Conservation (phyloP, 2,888 invertebrate species). For the Rhagophthalmus giganteus region DNA sequence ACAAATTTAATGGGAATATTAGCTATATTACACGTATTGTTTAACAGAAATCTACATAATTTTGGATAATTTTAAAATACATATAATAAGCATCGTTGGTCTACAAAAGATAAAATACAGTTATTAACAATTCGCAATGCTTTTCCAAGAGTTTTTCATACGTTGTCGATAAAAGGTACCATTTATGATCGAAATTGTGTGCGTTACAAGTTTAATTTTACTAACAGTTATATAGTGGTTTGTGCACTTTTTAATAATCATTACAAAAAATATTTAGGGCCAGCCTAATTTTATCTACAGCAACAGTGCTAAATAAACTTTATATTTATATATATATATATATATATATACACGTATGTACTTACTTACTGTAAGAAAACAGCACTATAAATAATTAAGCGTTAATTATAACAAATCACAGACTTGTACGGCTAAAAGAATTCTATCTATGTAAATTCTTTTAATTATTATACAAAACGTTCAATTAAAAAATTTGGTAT, state of each 20-base stretch:
- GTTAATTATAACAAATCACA: conserved; percentile 44
- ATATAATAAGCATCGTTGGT: too few species aligned
- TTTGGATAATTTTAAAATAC: too few species aligned
- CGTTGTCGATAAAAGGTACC: not conserved
- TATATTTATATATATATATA: too few species aligned
- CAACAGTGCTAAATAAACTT: conserved; percentile 29
- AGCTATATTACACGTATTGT: too few species aligned
- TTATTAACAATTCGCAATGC: not conserved
- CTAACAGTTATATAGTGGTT: too few species aligned
- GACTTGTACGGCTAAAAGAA: conserved; percentile 25
- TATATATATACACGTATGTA: too few species aligned
- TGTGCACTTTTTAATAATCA: too few species aligned
- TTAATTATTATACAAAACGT: not conserved
- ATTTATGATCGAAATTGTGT: too few species aligned
- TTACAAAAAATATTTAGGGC: conserved; percentile 20
- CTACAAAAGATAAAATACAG: too few species aligned
- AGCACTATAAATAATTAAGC: conserved; percentile 30
- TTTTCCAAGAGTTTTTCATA: not conserved
- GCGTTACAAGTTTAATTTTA: conserved; percentile 1
- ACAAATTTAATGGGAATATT: too few species aligned
- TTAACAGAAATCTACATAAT: too few species aligned
- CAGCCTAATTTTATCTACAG: conserved; percentile 15
- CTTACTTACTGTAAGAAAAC: too few species aligned
- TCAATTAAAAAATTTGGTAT: not conserved
- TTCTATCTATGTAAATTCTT: not conserved